A percentile compares a stretch with the other conserved stretches of the same genome.
Evolutionary conservation across 2,888 invertebrate genomes (phyloP).

Genomic region (Dermolepida albohirtum): DNA sequence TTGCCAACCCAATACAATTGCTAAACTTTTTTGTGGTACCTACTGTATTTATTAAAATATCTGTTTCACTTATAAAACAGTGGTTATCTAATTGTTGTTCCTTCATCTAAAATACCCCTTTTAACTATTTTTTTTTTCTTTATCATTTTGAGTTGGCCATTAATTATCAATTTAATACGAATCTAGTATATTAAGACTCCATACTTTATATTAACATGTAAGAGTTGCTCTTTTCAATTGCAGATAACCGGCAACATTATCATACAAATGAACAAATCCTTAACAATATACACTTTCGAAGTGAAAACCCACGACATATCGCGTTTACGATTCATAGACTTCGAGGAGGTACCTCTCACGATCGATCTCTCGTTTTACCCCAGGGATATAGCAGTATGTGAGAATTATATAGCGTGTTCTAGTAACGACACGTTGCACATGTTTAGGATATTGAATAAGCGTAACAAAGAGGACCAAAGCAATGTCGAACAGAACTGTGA

Average conservation of each 20-base stretch:
- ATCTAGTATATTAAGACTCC: too few relatives aligned
- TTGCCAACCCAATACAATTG: too few relatives aligned
- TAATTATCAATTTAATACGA: too few relatives aligned
- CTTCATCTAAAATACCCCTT: too few relatives aligned
- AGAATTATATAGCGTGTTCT: conserved; percentile 76
- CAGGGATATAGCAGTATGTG: conserved; percentile 71
- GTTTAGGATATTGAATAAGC: conserved; percentile 66
- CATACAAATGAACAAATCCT: conserved; percentile 64
- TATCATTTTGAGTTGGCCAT: too few relatives aligned
- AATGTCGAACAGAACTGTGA: conserved; percentile 48
- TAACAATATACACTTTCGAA: conserved; percentile 71
- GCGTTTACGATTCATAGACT: conserved; percentile 76
- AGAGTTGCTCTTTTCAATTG: conserved; percentile 37
- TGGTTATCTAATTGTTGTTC: too few relatives aligned
- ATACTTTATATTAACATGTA: too few relatives aligned
- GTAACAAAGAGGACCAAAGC: conserved; percentile 36
- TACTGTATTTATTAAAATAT: too few relatives aligned
- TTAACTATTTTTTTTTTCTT: too few relatives aligned
- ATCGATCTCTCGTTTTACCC: conserved; percentile 75
- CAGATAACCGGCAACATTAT: conserved; percentile 63
- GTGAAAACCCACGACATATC: conserved; percentile 76
- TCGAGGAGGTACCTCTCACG: conserved; percentile 74
- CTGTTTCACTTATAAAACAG: too few relatives aligned
- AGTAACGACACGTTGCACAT: conserved; percentile 73
- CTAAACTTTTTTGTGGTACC: too few relatives aligned